phyloP scores from a whole-genome alignment of 2,797 vertebrate genomes.

The Erethizon dorsatum region DNA sequence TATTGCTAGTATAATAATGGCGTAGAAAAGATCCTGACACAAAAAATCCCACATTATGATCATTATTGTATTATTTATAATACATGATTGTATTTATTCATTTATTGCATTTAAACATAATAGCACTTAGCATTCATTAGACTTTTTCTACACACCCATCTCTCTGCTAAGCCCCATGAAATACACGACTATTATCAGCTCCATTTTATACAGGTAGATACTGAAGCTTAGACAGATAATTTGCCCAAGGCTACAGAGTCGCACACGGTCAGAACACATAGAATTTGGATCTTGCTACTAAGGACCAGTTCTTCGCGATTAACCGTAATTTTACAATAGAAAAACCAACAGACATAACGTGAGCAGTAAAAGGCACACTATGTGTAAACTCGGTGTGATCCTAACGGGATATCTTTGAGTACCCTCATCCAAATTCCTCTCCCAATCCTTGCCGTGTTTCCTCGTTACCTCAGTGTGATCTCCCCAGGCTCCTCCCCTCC shows the following conservation, averaged over 20 bases:
- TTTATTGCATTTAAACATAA: not conserved
- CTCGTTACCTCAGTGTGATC: fast-evolving
- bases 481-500: not conserved
- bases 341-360: not conserved
- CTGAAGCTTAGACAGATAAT: not conserved
- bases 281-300: not conserved
- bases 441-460: not conserved
- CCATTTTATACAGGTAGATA: not conserved
- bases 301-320: not conserved
- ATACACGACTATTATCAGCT: not conserved
- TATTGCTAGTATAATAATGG: not conserved
- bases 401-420: not conserved
- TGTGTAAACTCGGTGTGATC: not conserved
- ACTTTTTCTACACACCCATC: not conserved
- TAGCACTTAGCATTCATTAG: not conserved
- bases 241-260: not conserved
- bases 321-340: not conserved
- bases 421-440: not conserved
- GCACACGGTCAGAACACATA: not conserved
- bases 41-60: not conserved
- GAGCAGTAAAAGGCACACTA: not conserved
- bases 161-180: not conserved
- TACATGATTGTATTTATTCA: too few relatives aligned
- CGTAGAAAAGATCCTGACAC: not conserved
- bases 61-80: not conserved